Percentiles rank a stretch among this genome's conserved stretches.
phyloP scores from a whole-genome alignment of 2,113 vertebrate species.

The Apus apus region DNA sequence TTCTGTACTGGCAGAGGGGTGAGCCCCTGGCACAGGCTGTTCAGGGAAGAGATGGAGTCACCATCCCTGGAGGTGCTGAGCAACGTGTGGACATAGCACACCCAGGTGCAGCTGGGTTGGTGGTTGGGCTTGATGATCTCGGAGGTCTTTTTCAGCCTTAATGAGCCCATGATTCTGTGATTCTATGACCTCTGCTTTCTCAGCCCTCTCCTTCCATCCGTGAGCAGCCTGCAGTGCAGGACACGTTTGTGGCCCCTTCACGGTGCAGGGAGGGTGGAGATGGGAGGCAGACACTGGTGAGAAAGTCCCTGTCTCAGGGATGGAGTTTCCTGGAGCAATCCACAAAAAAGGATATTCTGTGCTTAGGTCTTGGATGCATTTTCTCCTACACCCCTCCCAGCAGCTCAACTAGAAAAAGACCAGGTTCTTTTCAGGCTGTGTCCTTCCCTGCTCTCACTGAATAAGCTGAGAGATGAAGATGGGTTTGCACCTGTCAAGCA shows the following conservation, averaged over 20 bases:
- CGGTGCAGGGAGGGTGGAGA: not conserved
- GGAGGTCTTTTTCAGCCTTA: too few relatives aligned
- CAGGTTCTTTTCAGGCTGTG: not conserved
- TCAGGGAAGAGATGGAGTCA: too few relatives aligned
- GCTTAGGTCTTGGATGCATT: not conserved
- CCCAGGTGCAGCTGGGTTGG: too few relatives aligned
- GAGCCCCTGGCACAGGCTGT: too few relatives aligned
- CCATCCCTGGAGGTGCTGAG: too few relatives aligned
- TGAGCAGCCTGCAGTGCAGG: not conserved
- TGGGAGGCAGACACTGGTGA: not conserved
- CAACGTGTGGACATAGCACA: too few relatives aligned
- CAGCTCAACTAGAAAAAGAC: not conserved
- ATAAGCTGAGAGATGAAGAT: not conserved
- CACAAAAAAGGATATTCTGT: too few relatives aligned
- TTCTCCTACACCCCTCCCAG: not conserved
- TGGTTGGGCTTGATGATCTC: too few relatives aligned
- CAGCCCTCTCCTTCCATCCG: not conserved
- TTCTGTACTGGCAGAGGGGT: too few relatives aligned
- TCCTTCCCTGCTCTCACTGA: not conserved
- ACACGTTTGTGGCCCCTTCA: not conserved
- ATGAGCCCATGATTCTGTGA: too few relatives aligned
- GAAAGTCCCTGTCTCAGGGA: not conserved
- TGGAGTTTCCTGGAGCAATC: not conserved
- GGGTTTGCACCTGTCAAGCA: not conserved
- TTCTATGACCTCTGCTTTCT: not conserved